These are phyloP conservation scores for Tiliacea citrago DNA, from an alignment of 2,888 invertebrate genomes.

Conservation along the genomic window DNA sequence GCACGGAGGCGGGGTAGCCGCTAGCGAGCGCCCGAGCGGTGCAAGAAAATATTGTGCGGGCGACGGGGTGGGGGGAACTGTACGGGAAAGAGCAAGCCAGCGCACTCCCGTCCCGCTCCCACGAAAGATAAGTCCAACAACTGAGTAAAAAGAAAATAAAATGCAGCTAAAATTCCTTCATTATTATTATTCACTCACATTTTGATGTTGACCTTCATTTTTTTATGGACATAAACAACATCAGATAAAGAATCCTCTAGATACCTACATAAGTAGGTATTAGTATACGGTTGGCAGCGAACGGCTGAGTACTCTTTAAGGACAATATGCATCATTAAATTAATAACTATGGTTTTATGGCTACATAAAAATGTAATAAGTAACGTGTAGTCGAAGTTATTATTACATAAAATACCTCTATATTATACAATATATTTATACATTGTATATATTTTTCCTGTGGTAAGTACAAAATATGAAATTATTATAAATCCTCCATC, in stretches of 20 bases:
- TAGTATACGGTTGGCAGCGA: slow-evolving; percentile 23
- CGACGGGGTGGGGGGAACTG: slow-evolving; percentile 70
- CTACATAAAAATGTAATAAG: slow-evolving; percentile 29
- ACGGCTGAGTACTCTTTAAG: slow-evolving; percentile 43
- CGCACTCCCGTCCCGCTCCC: slow-evolving; percentile 64
- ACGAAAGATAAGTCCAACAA: slow-evolving; percentile 78
- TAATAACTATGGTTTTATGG: slow-evolving; percentile 51
- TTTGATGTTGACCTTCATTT: slow-evolving; percentile 77
- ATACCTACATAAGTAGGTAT: slow-evolving; percentile 4
- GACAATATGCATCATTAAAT: slow-evolving; percentile 54
- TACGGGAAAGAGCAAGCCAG: slow-evolving; percentile 70
- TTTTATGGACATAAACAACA: slow-evolving; percentile 56
- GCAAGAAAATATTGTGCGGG: slow-evolving; percentile 84
- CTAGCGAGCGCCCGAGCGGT: slow-evolving; percentile 73
- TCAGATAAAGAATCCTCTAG: slow-evolving; percentile 45
- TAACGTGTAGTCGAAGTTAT: slow-evolving; percentile 10
- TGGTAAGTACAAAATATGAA: not conserved
- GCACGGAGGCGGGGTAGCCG: slow-evolving; percentile 87
- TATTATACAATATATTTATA: not conserved
- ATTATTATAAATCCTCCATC: not conserved
- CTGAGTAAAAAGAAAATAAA: slow-evolving; percentile 82
- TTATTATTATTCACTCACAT: slow-evolving; percentile 76
- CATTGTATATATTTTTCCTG: not conserved
- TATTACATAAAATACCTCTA: not conserved
- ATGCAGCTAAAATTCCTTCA: slow-evolving; percentile 83